Evolutionary conservation across 2,888 invertebrate genomes (phyloP), one percentile per base, ranked within the genome.

Genomic region (Chalcis sispes): DNA sequence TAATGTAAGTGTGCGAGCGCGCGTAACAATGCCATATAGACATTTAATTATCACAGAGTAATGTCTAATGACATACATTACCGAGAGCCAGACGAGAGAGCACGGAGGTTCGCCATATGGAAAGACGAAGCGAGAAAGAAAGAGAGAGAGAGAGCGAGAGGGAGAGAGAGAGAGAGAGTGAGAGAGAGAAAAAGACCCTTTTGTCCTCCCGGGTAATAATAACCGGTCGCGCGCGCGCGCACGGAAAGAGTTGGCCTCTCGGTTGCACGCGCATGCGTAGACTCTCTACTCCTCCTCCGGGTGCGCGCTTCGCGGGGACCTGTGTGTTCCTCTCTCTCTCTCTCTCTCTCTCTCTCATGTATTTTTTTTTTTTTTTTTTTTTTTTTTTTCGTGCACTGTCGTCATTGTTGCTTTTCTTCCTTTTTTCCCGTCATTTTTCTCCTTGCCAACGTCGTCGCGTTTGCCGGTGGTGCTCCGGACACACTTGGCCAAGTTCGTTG

Each of bases 1-100:
- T 73, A 86, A 87, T 86, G 85, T 86, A 85, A 84, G 84, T 84
- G 82, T 85, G 85, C 84, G 83, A 10, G 36, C 84, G 83, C 83
- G 84, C 86, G 86, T 86, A 88, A 88, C 88, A 88, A 88, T 88
- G 85, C 86, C 84, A 80, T 85, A 87, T 86, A 87, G 87, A 88
- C 88, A 85, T 88, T 88, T 88, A 89, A 89, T 89, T 89, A 88
- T 87, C 88, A 88, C 87, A 88, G 88, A 88, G 88, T 88, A 89
- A 87, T 88, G 86, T 82, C 87, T 88, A 88, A 89, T 88, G 86
- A 88, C 88, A 89, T 88, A 88, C 81, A 89, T 89, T 88, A 88
- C 83, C 36, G 56, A 40, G 46, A 70, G 71, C 62, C 81, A 83
- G n/a, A n/a, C n/a, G n/a, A n/a, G n/a, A 20, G 40, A 67, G 48